Evolutionary conservation across 2,113 vertebrate genomes (phyloP), one percentile per base, ranked within the genome.

Genomic region (Capreolus pygargus): DNA sequence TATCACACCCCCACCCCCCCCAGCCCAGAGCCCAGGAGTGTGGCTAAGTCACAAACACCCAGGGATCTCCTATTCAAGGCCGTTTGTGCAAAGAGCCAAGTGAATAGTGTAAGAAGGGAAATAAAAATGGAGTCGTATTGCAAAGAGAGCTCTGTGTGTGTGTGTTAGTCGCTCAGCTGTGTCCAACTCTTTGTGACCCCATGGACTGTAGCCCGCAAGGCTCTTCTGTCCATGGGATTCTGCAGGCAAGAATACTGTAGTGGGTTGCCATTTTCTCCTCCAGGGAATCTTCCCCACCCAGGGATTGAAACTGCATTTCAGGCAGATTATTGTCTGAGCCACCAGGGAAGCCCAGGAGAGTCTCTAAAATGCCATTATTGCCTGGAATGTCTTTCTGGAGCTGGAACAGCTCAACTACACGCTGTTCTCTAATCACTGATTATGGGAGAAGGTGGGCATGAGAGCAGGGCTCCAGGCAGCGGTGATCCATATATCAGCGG

Each of bases 371-470:
- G 45, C 36, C 78, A 7, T 15, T 28, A 7, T 4, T 19, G 5
- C 88, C 84, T 67, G 57, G 21, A 8, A 13, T 36, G 28, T 82
- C 47, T 89, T 88, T 86, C 79, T 90, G 67, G 27, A 45, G n/a
- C 14, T n/a, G 78, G 47, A 2, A 7, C 0, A 2, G 39, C 7
- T 50, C 61, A 61, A 43, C 55, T 7, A 0, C 27, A n/a, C 16
- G 9, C 28, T 81, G 52, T 10, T 30, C 47, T 19, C 9, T 95
- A 12, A 36, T 17, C 2, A 4, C 13, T 7, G 4, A 39, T 17
- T 74, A 19, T n/a, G n/a, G 15, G 16, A 52, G 3, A 10, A 33
- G 5, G 76, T 3, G 21, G 28, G 9, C 16, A 17, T 27, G 36
- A 67, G 67, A 79, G 50, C 43, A 87, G 60, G 67, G 7, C 16